Percentiles rank a stretch among this genome's conserved stretches.
These are phyloP conservation scores for Cheilinus undulatus DNA, from an alignment of 2,113 vertebrate species.

Conservation along the genomic window DNA sequence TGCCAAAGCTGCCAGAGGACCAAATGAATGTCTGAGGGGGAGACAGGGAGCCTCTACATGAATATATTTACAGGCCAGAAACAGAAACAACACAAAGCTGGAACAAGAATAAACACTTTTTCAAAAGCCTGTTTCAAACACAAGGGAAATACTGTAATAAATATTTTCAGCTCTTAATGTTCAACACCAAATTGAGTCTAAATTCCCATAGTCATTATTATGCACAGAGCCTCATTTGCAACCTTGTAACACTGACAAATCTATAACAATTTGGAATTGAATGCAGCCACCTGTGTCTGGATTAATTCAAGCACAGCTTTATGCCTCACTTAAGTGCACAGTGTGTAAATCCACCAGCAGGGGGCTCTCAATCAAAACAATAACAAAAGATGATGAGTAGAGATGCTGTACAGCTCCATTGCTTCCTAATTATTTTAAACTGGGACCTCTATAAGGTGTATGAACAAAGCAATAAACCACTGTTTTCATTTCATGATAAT, in stretches of 20 bases:
- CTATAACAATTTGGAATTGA: neutral
- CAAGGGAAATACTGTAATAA: too few relatives aligned
- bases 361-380: too few relatives aligned
- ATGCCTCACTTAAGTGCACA: too few relatives aligned
- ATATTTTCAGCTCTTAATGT: neutral
- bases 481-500: too few relatives aligned
- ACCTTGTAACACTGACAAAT: neutral
- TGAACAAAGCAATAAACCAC: too few relatives aligned
- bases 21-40: slow-evolving; percentile 41
- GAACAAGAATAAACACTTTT: neutral
- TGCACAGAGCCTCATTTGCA: neutral
- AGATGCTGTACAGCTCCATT: too few relatives aligned
- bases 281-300: neutral
- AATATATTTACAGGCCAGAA: slow-evolving; percentile 29
- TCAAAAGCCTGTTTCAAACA: too few relatives aligned
- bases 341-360: too few relatives aligned
- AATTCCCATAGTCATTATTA: neutral
- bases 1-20: slow-evolving; percentile 47
- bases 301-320: neutral
- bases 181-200: neutral
- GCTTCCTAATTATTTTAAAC: too few relatives aligned
- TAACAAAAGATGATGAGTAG: too few relatives aligned
- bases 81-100: slow-evolving; percentile 11
- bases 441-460: too few relatives aligned
- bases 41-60: slow-evolving; percentile 4